Conservation (phyloP, 2,797 vertebrate genomes). For the Lepilemur ruficaudatus region DNA sequence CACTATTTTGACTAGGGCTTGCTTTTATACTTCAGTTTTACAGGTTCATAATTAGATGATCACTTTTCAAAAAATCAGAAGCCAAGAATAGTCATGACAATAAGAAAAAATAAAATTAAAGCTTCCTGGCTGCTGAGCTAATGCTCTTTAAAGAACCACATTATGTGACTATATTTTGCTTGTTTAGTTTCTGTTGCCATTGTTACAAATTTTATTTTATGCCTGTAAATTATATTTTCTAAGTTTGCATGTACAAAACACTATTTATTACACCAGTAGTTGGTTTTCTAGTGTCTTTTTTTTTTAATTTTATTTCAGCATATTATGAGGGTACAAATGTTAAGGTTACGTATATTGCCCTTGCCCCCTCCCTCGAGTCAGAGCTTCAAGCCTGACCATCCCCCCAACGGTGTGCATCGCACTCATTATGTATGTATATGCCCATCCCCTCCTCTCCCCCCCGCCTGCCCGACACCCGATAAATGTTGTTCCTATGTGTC, state of each 20-base stretch:
- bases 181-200: constrained; percentile 44
- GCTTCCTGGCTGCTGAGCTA: constrained; percentile 13
- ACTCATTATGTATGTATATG: too few species aligned
- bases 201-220: constrained; percentile 72
- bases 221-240: constrained; percentile 66
- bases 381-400: too few species aligned
- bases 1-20: background rate
- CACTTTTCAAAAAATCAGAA: constrained; percentile 43
- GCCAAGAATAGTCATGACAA: constrained; percentile 42
- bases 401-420: too few species aligned
- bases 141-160: constrained; percentile 32
- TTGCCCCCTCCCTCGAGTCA: too few species aligned
- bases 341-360: too few species aligned
- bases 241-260: constrained; percentile 44
- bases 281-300: background rate
- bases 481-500: too few species aligned
- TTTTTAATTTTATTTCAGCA: too few species aligned
- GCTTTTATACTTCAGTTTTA: constrained; percentile 25
- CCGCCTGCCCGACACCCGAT: too few species aligned
- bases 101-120: constrained; percentile 62
- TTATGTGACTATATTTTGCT: background rate
- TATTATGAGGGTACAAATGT: too few species aligned
- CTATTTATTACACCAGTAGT: constrained; percentile 10
- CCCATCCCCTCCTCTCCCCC: too few species aligned
- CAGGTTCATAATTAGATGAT: constrained; percentile 40